Conservation (phyloP, 2,797 vertebrate genomes). For the Nasua narica region DNA sequence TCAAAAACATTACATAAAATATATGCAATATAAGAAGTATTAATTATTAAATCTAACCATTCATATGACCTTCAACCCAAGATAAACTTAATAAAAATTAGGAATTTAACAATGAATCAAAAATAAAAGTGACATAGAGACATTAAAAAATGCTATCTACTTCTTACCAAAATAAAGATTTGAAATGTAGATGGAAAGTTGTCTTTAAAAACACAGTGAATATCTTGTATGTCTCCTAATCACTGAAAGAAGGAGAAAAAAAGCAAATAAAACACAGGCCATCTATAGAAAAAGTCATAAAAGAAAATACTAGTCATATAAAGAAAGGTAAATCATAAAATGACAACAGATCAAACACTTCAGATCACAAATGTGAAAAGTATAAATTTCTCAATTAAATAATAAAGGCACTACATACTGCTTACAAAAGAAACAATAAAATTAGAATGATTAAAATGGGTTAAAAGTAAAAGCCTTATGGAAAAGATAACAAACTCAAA, state of each 20-base stretch:
- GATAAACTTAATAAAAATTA: background rate
- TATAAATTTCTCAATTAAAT: background rate
- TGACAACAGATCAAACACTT: background rate
- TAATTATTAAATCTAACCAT: background rate
- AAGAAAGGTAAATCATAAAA: background rate
- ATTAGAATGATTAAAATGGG: background rate
- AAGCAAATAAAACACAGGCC: background rate
- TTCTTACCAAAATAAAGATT: background rate
- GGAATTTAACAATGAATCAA: background rate
- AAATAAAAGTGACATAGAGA: background rate
- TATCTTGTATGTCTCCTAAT: background rate
- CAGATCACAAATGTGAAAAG: background rate
- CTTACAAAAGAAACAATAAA: background rate
- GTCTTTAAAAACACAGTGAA: background rate
- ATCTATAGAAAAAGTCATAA: background rate
- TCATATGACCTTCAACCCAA: background rate
- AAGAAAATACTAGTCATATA: background rate
- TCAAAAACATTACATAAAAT: background rate
- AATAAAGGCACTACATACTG: background rate
- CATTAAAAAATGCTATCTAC: background rate
- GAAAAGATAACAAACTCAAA: background rate
- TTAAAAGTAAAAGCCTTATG: background rate
- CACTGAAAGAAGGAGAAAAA: background rate
- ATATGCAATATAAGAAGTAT: background rate
- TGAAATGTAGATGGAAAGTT: background rate